Evolutionary conservation across 2,888 invertebrate species (phyloP).

Genomic region (Drepanosiphum platanoidis): DNA sequence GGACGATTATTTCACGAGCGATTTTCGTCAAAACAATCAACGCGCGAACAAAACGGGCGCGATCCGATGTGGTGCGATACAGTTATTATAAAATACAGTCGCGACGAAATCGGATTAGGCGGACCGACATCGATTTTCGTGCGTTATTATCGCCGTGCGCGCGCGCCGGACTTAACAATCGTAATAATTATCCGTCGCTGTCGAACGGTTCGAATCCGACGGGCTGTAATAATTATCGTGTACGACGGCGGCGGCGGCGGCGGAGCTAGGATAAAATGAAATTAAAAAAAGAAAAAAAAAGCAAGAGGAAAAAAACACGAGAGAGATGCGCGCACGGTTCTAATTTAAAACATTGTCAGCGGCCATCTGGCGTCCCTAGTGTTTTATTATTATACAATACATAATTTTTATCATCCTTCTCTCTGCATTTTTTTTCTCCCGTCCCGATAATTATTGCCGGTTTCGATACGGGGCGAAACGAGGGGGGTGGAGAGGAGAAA

Average conservation of each 20-base stretch:
- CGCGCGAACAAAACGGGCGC: not conserved
- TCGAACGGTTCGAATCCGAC: constrained; percentile 38
- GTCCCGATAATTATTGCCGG: constrained; percentile 57
- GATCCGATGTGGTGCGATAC: not conserved
- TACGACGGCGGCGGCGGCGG: constrained; percentile 13
- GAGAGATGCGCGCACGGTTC: constrained; percentile 44
- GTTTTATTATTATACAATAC: constrained; percentile 61
- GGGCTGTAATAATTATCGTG: constrained; percentile 45
- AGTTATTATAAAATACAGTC: not conserved
- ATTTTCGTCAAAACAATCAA: not conserved
- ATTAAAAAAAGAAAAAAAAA: constrained; percentile 25
- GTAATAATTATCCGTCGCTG: constrained; percentile 17
- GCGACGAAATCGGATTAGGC: constrained; percentile 12
- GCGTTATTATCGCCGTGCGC: not conserved
- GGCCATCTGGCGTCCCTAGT: constrained; percentile 62
- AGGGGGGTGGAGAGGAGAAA: not conserved
- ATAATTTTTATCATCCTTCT: constrained; percentile 56
- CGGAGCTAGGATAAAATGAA: constrained; percentile 45
- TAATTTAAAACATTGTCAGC: constrained; percentile 61
- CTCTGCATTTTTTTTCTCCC: constrained; percentile 17
- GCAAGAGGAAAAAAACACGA: not conserved
- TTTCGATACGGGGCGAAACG: constrained; percentile 26
- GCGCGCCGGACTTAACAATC: not conserved
- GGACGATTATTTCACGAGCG: not conserved
- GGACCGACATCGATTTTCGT: not conserved